These are phyloP conservation scores for Mohoua ochrocephala DNA, from an alignment of 2,113 vertebrate genomes.

Conservation along the genomic window DNA sequence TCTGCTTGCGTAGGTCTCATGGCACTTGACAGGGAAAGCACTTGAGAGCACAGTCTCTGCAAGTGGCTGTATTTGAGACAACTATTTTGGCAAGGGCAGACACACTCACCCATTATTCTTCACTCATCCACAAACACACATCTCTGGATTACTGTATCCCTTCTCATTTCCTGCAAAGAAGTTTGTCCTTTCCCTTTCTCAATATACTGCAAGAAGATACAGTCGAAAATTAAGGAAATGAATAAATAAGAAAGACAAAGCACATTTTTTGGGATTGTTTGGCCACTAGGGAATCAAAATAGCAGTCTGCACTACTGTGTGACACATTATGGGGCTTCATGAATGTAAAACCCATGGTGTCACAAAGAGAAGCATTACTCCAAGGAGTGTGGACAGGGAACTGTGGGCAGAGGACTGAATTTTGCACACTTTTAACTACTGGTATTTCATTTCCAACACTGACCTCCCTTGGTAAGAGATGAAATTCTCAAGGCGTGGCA, in stretches of 20 bases:
- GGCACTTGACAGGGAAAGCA: background rate
- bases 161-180: background rate
- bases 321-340: background rate
- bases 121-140: background rate
- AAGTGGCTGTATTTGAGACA: background rate
- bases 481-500: background rate
- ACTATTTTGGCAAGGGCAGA: background rate
- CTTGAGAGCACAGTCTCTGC: background rate
- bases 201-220: background rate
- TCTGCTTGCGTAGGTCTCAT: background rate
- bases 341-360: background rate
- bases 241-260: background rate
- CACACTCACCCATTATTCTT: background rate
- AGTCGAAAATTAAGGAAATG: background rate
- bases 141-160: background rate
- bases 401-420: background rate
- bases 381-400: background rate
- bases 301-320: background rate
- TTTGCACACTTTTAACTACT: background rate
- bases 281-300: background rate
- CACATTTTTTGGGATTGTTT: background rate
- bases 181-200: background rate
- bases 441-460: background rate
- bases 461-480: background rate
- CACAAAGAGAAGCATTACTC: background rate